phyloP scores from a whole-genome alignment of 1,140 invertebrate genomes.

The Calliphora vicina region DNA sequence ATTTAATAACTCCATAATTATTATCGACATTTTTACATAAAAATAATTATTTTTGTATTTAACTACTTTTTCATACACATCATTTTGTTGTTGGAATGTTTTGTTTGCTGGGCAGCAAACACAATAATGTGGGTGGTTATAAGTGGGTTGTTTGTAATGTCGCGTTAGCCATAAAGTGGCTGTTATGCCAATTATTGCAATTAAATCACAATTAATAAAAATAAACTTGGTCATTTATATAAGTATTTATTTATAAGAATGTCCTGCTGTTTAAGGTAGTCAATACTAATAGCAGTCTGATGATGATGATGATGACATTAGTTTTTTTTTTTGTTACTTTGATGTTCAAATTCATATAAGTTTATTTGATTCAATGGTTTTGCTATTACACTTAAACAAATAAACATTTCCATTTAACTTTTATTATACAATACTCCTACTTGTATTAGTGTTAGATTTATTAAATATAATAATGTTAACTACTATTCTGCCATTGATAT shows the following conservation, averaged over 20 bases:
- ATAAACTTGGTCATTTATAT: background rate
- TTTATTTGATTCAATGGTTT: too few relatives aligned
- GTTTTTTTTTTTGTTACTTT: too few relatives aligned
- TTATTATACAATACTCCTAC: too few relatives aligned
- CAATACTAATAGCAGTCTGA: background rate
- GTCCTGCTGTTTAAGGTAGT: background rate
- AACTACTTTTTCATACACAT: background rate
- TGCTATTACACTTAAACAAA: too few relatives aligned
- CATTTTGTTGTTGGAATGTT: background rate
- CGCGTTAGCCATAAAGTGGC: background rate
- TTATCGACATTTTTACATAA: too few relatives aligned
- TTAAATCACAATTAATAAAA: constrained; percentile 26
- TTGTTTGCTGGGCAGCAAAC: background rate
- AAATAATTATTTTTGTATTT: too few relatives aligned
- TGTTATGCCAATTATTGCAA: background rate
- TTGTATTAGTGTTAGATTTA: too few relatives aligned
- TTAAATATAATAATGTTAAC: too few relatives aligned
- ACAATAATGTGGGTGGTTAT: background rate
- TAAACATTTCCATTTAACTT: too few relatives aligned
- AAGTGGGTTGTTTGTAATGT: background rate
- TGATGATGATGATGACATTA: background rate
- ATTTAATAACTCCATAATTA: too few relatives aligned
- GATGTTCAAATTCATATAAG: too few relatives aligned
- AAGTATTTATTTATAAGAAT: background rate
- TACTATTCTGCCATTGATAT: too few relatives aligned